phyloP scores from a whole-genome alignment of 2,888 invertebrate species.

The Athalia rosae region DNA sequence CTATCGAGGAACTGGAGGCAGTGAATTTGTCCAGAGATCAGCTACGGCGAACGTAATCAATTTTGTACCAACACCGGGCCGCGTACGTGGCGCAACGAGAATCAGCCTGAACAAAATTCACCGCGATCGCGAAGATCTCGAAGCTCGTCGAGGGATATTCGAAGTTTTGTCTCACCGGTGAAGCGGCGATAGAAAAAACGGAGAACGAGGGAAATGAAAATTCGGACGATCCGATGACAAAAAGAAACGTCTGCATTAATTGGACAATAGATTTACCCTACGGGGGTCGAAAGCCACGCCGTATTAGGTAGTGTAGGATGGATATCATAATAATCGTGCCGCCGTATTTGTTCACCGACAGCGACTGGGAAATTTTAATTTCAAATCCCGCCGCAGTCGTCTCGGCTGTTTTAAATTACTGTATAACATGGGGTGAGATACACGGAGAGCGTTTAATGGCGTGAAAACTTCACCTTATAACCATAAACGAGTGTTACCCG shows the following conservation, averaged over 20 bases:
- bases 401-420: not conserved
- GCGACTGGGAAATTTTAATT: constrained; percentile 59
- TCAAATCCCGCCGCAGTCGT: constrained; percentile 52
- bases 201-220: not conserved
- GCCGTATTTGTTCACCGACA: constrained; percentile 49
- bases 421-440: not conserved
- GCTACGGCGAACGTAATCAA: constrained; percentile 36
- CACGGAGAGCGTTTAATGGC: constrained; percentile 28
- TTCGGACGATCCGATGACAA: not conserved
- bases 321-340: constrained; percentile 53
- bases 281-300: constrained; percentile 25
- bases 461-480: constrained; percentile 37
- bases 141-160: too few relatives aligned
- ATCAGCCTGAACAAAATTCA: not conserved
- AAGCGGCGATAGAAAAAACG: not conserved
- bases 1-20: constrained; percentile 38
- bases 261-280: constrained; percentile 33
- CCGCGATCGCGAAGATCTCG: not conserved
- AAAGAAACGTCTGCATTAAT: not conserved
- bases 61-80: too few relatives aligned
- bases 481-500: too few relatives aligned
- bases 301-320: constrained; percentile 43
- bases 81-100: not conserved
- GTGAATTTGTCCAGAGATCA: constrained; percentile 41
- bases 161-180: too few relatives aligned